phyloP scores from a whole-genome alignment of 1,140 invertebrate species.

The Panulirus ornatus region DNA sequence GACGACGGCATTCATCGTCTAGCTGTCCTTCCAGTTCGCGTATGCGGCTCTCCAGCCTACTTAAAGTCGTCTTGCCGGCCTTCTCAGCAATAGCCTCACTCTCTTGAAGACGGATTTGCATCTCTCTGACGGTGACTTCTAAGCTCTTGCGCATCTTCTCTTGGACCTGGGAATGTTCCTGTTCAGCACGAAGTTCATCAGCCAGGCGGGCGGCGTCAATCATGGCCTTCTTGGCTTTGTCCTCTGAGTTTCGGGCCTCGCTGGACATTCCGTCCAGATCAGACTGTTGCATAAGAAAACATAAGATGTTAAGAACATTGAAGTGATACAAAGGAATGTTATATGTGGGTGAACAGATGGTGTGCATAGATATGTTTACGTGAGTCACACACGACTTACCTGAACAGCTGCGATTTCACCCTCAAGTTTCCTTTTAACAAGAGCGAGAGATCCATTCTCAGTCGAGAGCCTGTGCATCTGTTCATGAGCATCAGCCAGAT shows the following conservation, averaged over 20 bases:
- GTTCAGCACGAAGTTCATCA: slow-evolving; percentile 49
- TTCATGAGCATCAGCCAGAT: slow-evolving; percentile 82
- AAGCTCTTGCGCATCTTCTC: slow-evolving; percentile 51
- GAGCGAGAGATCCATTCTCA: slow-evolving; percentile 68
- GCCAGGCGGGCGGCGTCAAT: slow-evolving; percentile 54
- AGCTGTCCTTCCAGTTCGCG: slow-evolving; percentile 54
- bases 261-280: slow-evolving; percentile 51
- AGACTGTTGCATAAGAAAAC: not conserved
- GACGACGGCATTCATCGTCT: slow-evolving; percentile 9
- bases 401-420: slow-evolving; percentile 54
- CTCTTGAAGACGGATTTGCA: slow-evolving; percentile 44
- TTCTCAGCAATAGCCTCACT: slow-evolving; percentile 41
- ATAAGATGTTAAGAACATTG: not conserved
- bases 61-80: slow-evolving; percentile 56
- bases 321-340: no score
- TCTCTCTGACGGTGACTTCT: slow-evolving; percentile 46
- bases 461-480: slow-evolving; percentile 81
- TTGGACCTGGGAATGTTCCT: slow-evolving; percentile 58
- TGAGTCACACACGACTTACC: no score
- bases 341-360: no score
- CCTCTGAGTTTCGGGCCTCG: slow-evolving; percentile 56
- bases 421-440: slow-evolving; percentile 81
- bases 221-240: slow-evolving; percentile 64
- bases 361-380: no score
- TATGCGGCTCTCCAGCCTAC: slow-evolving; percentile 56